These are phyloP conservation scores for Selenia dentaria DNA, from an alignment of 2,888 invertebrate genomes.

Conservation along the genomic window DNA sequence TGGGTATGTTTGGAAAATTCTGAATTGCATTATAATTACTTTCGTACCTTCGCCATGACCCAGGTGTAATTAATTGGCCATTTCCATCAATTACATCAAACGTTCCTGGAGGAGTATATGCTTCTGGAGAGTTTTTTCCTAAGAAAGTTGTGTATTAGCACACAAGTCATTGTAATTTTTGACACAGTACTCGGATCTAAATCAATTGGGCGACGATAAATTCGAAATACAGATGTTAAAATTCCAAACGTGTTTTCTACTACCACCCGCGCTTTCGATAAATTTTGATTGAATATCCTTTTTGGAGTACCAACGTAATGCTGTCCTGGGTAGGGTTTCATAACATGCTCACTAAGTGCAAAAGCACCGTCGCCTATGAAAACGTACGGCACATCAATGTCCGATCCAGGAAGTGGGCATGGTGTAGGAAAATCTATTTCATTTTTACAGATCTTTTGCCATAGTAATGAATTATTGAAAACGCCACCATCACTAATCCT, in stretches of 20 bases:
- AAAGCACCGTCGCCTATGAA: slow-evolving; percentile 45
- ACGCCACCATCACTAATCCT: slow-evolving; percentile 30
- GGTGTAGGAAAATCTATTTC: slow-evolving; percentile 35
- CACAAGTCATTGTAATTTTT: slow-evolving; percentile 40
- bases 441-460: slow-evolving; percentile 35
- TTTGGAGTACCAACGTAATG: slow-evolving; percentile 35
- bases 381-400: slow-evolving; percentile 40
- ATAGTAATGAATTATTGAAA: slow-evolving; percentile 34
- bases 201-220: slow-evolving; percentile 39
- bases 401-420: slow-evolving; percentile 35
- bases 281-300: slow-evolving; percentile 36
- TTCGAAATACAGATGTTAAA: slow-evolving; percentile 39
- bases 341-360: slow-evolving; percentile 39
- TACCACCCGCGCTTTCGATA: slow-evolving; percentile 35
- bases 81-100: slow-evolving; percentile 30
- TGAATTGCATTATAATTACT: slow-evolving; percentile 25
- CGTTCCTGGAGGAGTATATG: slow-evolving; percentile 33
- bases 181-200: slow-evolving; percentile 38
- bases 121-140: slow-evolving; percentile 20
- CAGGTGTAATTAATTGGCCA: slow-evolving; percentile 21
- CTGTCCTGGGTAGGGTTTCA: slow-evolving; percentile 44
- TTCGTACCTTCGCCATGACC: slow-evolving; percentile 28
- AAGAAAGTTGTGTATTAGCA: slow-evolving; percentile 41
- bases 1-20: slow-evolving; percentile 26
- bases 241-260: slow-evolving; percentile 40